Conservation (phyloP, 2,113 vertebrate species). For the Odobenus rosmarus region DNA sequence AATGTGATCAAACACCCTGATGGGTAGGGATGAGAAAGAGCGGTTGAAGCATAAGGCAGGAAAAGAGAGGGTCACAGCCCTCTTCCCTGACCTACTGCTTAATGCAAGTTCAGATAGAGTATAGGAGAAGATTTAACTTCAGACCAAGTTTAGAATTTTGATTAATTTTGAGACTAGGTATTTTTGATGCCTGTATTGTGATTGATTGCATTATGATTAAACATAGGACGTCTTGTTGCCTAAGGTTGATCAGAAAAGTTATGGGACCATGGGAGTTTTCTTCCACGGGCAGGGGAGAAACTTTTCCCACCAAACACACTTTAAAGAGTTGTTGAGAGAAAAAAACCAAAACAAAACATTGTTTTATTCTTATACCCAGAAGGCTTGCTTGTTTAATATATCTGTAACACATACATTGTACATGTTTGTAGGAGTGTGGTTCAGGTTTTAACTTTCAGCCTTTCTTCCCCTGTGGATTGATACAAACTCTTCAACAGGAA, state of each 20-base stretch:
- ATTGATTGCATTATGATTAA: not conserved
- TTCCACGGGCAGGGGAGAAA: not conserved
- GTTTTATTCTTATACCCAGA: slow-evolving; percentile 34
- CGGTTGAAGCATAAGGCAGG: not conserved
- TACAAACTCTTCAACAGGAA: not conserved
- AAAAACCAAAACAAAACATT: not conserved
- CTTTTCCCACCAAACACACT: not conserved
- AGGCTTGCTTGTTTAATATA: not conserved
- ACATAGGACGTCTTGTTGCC: not conserved
- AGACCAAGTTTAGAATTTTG: not conserved
- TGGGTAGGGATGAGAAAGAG: not conserved
- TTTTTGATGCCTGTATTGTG: not conserved
- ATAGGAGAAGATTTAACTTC: not conserved
- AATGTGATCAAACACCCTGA: not conserved
- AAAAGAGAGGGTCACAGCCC: not conserved
- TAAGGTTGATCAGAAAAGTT: not conserved
- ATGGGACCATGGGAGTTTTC: not conserved
- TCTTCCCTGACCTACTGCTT: not conserved
- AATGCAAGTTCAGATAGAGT: not conserved
- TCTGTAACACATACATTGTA: not conserved
- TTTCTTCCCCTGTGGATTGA: not conserved
- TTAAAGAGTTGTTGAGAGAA: not conserved
- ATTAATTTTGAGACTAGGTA: not conserved
- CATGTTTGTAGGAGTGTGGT: not conserved
- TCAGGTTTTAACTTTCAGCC: slow-evolving; percentile 39